A percentile compares a stretch with the other conserved stretches of the same genome.
phyloP scores from a whole-genome alignment of 2,113 vertebrate genomes.

The Nanorana parkeri region DNA sequence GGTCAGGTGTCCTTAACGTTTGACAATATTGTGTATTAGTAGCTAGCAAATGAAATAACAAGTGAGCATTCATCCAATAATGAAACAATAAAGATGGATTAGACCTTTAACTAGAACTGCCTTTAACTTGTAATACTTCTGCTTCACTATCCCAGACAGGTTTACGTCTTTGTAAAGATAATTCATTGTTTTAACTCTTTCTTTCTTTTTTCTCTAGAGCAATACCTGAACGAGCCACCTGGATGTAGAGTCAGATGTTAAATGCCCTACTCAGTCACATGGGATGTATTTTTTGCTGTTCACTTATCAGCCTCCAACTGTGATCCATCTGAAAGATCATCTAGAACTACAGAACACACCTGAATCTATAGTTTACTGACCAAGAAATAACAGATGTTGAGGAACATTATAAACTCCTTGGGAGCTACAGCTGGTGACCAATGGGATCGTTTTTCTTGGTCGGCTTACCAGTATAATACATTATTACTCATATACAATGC shows the following conservation, averaged over 20 bases:
- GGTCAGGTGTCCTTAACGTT: no score
- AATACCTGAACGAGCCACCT: neutral
- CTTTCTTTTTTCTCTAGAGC: conserved; percentile 13
- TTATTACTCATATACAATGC: conserved; percentile 68
- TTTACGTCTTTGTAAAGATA: neutral
- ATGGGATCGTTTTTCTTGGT: conserved; percentile 27
- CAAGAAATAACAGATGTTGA: conserved; percentile 44
- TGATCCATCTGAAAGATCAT: neutral
- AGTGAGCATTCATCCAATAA: no score
- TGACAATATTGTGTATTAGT: no score
- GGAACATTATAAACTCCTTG: conserved; percentile 9
- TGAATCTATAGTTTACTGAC: neutral
- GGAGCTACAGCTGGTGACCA: conserved; percentile 21
- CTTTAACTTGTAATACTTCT: no score
- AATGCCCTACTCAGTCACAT: neutral
- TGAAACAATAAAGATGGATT: no score
- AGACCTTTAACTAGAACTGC: no score
- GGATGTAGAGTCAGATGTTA: neutral
- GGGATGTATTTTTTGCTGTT: conserved; percentile 1
- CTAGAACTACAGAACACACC: neutral
- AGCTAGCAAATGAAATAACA: no score
- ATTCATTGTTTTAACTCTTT: neutral
- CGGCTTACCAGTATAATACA: neutral
- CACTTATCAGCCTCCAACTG: neutral
- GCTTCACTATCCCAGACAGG: no score